phyloP scores from a whole-genome alignment of 2,888 invertebrate species.

The Macrophya alboannulata region DNA sequence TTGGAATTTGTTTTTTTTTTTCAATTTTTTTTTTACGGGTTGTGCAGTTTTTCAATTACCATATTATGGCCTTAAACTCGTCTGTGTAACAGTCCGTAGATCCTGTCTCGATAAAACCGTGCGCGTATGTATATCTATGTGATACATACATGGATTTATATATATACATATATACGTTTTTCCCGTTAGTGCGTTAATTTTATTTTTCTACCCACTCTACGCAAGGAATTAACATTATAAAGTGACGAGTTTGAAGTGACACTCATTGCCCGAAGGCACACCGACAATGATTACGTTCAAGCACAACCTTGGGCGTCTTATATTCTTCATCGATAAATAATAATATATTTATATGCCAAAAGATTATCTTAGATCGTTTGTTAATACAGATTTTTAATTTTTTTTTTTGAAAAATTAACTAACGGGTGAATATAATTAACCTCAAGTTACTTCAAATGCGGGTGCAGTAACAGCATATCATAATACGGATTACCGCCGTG shows the following conservation, averaged over 20 bases:
- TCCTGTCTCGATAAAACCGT: constrained; percentile 10
- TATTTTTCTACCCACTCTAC: constrained; percentile 24
- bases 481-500: background rate
- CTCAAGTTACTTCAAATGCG: background rate
- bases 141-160: background rate
- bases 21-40: background rate
- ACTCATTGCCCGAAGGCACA: constrained; percentile 35
- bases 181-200: constrained; percentile 31
- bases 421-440: background rate
- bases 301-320: constrained; percentile 8
- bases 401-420: background rate
- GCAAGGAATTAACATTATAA: constrained; percentile 8
- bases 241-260: constrained; percentile 34
- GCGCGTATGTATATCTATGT: background rate
- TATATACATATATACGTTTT: background rate
- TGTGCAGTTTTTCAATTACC: constrained; percentile 41
- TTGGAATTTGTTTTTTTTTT: background rate
- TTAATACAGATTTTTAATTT: background rate
- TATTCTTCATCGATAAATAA: constrained; percentile 27
- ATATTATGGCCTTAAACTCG: constrained; percentile 14
- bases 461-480: background rate
- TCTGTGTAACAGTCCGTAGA: constrained; percentile 35
- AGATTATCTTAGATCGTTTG: background rate
- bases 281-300: background rate
- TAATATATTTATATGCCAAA: constrained; percentile 9